Evolutionary conservation across 2,888 invertebrate genomes (phyloP).

Genomic region (Agonopterix subpropinquella): DNA sequence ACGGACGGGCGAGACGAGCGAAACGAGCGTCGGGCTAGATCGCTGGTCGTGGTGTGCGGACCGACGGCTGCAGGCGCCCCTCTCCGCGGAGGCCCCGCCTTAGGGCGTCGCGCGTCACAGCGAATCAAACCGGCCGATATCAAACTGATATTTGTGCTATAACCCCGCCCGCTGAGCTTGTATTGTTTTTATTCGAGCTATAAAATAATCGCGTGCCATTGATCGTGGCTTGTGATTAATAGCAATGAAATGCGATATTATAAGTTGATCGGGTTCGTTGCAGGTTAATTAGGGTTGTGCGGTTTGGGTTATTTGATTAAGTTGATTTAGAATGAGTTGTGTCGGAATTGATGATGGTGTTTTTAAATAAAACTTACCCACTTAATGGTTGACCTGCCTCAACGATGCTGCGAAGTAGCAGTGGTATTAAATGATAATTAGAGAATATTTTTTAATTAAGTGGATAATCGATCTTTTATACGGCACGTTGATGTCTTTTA

Average conservation of each 20-base stretch:
- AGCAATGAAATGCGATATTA: constrained; percentile 35
- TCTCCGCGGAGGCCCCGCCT: constrained; percentile 54
- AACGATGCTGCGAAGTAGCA: not conserved
- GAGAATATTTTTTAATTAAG: not conserved
- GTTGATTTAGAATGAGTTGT: not conserved
- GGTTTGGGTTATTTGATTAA: not conserved
- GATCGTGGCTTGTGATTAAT: constrained; percentile 43
- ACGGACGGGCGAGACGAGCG: constrained; percentile 10
- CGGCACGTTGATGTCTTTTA: constrained; percentile 10
- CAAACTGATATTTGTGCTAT: constrained; percentile 68
- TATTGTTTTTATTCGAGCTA: constrained; percentile 70
- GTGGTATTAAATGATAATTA: not conserved
- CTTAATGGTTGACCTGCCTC: not conserved
- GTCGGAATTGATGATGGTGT: not conserved
- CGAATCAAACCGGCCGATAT: constrained; percentile 70
- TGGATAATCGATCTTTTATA: not conserved
- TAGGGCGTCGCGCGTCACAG: constrained; percentile 61
- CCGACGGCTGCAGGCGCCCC: constrained; percentile 33
- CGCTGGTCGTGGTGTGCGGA: constrained; percentile 54
- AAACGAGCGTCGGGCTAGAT: constrained; percentile 44
- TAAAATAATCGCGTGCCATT: constrained; percentile 59
- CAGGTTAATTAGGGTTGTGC: not conserved
- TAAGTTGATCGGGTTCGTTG: constrained; percentile 11
- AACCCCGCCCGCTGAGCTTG: constrained; percentile 62
- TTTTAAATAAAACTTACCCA: not conserved